These are phyloP conservation scores for Ricordea florida DNA, from an alignment of 92 coral and sea anemone species.

Conservation along the genomic window DNA sequence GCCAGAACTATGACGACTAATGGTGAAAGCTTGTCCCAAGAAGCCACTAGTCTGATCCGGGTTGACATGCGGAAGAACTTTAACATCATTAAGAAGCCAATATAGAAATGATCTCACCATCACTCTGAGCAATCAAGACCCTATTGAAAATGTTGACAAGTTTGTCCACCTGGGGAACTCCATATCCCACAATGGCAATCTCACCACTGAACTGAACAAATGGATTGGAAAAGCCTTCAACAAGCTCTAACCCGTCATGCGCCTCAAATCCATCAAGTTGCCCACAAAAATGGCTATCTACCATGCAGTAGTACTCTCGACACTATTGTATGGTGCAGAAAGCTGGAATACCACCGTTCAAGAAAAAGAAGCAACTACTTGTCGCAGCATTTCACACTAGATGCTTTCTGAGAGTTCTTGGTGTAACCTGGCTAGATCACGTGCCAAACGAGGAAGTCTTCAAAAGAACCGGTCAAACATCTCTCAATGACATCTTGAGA, in stretches of 20 bases:
- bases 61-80: background rate
- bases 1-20: conserved; percentile 8
- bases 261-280: background rate
- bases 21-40: conserved; percentile 1
- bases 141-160: conserved; percentile 4
- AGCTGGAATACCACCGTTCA: conserved; percentile 18
- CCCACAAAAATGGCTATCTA: background rate
- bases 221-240: conserved; percentile 2
- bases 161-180: conserved; percentile 13
- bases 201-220: background rate
- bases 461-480: background rate
- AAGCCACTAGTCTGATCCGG: background rate
- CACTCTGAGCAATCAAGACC: background rate
- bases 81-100: conserved; percentile 17
- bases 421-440: too few relatives aligned
- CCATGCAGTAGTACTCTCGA: too few relatives aligned
- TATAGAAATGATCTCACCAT: background rate
- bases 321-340: too few relatives aligned
- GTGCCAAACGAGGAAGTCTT: too few relatives aligned
- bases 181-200: conserved; percentile 7
- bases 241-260: background rate
- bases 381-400: conserved; percentile 17
- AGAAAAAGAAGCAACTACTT: background rate
- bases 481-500: conserved; percentile 24
- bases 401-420: conserved; percentile 13